Evolutionary conservation across 2,888 invertebrate genomes (phyloP).

Genomic region (Lasioglossum malachurum): DNA sequence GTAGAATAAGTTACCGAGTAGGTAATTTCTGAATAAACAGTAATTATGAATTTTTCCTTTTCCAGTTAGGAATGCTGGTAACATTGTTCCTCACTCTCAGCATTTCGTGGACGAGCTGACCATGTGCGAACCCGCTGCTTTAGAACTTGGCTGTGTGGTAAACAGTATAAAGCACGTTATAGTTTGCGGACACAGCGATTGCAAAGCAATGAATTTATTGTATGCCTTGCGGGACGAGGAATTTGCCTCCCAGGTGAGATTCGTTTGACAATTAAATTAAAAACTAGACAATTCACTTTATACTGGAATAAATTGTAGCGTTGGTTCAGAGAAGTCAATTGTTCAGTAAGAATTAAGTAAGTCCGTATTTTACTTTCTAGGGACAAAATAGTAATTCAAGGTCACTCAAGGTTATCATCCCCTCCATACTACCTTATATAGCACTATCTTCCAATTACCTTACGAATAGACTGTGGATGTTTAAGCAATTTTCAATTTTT

Average conservation of each 20-base stretch:
- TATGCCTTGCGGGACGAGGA: slow-evolving; percentile 93
- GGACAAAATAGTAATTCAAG: background rate
- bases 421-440: background rate
- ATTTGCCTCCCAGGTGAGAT: slow-evolving; percentile 88
- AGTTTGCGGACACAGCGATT: slow-evolving; percentile 99
- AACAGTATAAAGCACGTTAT: slow-evolving; percentile 96
- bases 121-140: slow-evolving; percentile 97
- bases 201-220: slow-evolving; percentile 98
- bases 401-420: background rate
- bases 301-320: background rate
- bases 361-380: background rate
- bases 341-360: background rate
- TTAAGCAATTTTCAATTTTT: no score
- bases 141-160: slow-evolving; percentile 97
- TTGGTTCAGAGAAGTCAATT: background rate
- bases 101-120: slow-evolving; percentile 94
- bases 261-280: background rate
- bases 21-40: background rate
- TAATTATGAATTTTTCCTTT: slow-evolving; percentile 61
- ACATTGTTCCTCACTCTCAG: slow-evolving; percentile 96
- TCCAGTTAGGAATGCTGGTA: slow-evolving; percentile 97
- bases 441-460: background rate
- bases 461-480: no score
- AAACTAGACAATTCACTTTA: background rate
- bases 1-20: background rate